phyloP scores from a whole-genome alignment of 2,888 invertebrate genomes.

The Tipula confusa region DNA sequence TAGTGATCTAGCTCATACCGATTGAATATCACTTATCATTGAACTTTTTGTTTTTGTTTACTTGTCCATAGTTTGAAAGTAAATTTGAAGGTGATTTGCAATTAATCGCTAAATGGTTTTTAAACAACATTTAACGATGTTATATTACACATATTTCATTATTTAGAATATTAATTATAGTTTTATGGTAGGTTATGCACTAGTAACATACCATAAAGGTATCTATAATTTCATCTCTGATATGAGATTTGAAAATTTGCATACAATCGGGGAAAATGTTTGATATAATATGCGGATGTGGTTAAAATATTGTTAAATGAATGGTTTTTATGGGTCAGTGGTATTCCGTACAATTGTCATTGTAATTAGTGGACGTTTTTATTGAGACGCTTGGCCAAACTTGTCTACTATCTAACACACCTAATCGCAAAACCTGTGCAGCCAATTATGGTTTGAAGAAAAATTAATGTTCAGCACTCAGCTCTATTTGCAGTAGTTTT shows the following conservation, averaged over 20 bases:
- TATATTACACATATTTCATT: neutral
- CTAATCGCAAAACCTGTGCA: too few species aligned
- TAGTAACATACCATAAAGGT: neutral
- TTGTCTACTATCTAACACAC: too few species aligned
- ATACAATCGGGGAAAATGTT: neutral
- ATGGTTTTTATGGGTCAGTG: too few species aligned
- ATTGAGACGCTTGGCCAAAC: too few species aligned
- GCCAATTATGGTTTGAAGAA: too few species aligned
- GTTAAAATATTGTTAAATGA: too few species aligned
- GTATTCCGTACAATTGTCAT: too few species aligned
- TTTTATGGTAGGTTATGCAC: neutral
- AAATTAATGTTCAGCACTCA: too few species aligned
- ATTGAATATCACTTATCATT: neutral
- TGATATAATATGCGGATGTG: neutral
- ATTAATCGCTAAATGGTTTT: neutral
- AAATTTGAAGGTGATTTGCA: neutral
- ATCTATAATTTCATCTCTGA: constrained; percentile 1
- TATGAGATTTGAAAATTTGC: neutral
- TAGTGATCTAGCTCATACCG: neutral
- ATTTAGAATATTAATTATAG: neutral
- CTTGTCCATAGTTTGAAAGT: neutral
- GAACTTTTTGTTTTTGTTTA: neutral
- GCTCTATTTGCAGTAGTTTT: too few species aligned
- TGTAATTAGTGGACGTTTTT: too few species aligned
- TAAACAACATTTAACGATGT: neutral